Evolutionary conservation across 2,113 vertebrate genomes (phyloP), one percentile per base, ranked within the genome.

Genomic region (Macroglossus sobrinus): DNA sequence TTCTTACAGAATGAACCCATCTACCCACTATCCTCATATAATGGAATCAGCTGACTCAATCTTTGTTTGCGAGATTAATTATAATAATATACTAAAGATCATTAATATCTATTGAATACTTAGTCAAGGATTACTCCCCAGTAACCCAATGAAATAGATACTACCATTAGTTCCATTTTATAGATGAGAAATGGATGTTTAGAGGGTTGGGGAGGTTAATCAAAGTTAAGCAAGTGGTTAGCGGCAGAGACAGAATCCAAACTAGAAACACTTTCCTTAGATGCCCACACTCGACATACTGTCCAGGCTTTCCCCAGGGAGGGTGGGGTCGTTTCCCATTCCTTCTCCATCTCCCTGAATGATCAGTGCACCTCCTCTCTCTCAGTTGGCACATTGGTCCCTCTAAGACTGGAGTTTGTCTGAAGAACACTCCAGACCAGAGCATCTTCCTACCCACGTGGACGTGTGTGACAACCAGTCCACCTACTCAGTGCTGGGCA

Each of bases 301-400:
- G 6, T 0, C 0, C 18, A 3, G 4, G 14, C 53, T 47, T 63
- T 84, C 74, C 22, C 59, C 50, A 28, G 47, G 3, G 47, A 71
- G 3, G 22, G 7, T 24, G 7, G 19, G 5, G 4, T 5, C 15
- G 2, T 14, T 55, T 43, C 22, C 1, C 22, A 7, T 2, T 45
- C 22, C 47, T 59, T 64, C 43, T n/a, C 55, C 13, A 43, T 30
- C 16, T 40, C 11, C 66, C 10, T 4, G 3, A n/a, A 22, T 26
- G 85, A 30, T 72, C 16, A 14, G 13, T 19, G 12, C 21, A 8
- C 45, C 64, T 79, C 45, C 21, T 18, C 16, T 63, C 53, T 74
- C 33, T 45, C 40, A n/a, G 19, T 16, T 14, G 30, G 38, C 63
- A 59, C 22, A 4, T 66, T 5, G 35, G 6, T 18, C 80, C n/a